Evolutionary conservation across 2,888 invertebrate genomes (phyloP).

Genomic region (Brachycybe producta): DNA sequence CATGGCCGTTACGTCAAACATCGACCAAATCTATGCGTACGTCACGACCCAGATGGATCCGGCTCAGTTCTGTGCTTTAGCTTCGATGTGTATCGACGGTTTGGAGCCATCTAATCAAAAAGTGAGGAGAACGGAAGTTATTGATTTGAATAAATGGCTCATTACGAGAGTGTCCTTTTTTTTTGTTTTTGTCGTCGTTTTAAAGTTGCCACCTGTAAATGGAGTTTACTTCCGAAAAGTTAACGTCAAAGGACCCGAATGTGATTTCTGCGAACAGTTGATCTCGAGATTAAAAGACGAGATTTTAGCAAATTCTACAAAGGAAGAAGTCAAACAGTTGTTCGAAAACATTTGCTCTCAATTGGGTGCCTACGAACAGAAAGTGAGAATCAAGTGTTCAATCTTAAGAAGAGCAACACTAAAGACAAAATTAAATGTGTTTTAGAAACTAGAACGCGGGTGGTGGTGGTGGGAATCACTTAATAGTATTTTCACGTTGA

Average conservation of each 20-base stretch:
- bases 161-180: background rate
- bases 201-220: background rate
- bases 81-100: slow-evolving; percentile 53
- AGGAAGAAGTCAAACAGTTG: slow-evolving; percentile 22
- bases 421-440: no score
- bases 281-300: slow-evolving; percentile 65
- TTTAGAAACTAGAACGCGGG: no score
- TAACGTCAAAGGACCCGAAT: slow-evolving; percentile 38
- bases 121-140: background rate
- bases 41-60: slow-evolving; percentile 43
- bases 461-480: no score
- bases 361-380: slow-evolving; percentile 17
- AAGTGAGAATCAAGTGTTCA: no score
- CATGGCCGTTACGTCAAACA: slow-evolving; percentile 56
- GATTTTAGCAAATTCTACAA: slow-evolving; percentile 70
- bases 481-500: no score
- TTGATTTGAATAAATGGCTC: no score
- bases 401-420: no score
- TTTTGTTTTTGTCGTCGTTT: background rate
- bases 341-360: slow-evolving; percentile 21
- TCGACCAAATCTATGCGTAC: slow-evolving; percentile 53
- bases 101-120: slow-evolving; percentile 6
- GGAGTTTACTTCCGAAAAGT: background rate
- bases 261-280: slow-evolving; percentile 72
- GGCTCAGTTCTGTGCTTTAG: slow-evolving; percentile 55